These are phyloP conservation scores for Peromyscus polionotus DNA, from an alignment of 2,113 vertebrate genomes.

Conservation along the genomic window DNA sequence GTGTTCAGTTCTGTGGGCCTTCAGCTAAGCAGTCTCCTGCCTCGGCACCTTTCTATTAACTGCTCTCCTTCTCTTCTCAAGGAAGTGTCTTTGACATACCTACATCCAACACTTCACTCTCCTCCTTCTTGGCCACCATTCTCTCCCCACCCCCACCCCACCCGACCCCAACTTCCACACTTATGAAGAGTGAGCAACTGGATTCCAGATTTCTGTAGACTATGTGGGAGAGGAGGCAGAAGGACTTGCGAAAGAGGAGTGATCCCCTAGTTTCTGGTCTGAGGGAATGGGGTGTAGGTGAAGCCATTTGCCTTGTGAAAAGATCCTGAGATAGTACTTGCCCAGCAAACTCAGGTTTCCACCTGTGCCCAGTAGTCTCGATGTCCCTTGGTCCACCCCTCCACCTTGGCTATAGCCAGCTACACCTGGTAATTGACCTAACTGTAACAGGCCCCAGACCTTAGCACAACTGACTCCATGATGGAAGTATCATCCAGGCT, in stretches of 20 bases:
- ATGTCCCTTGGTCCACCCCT: neutral
- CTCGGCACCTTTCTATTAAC: neutral
- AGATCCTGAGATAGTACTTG: accelerated
- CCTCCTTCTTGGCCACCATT: neutral
- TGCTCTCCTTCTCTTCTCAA: accelerated
- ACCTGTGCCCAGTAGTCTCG: accelerated
- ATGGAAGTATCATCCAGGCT: neutral
- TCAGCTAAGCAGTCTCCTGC: accelerated
- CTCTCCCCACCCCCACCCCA: accelerated
- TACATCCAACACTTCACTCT: neutral
- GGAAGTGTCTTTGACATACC: neutral
- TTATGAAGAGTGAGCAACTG: neutral
- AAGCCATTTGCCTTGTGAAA: neutral
- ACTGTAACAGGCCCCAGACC: neutral
- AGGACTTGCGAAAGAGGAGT: neutral
- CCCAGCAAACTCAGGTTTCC: neutral
- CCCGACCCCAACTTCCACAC: neutral
- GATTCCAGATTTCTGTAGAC: neutral
- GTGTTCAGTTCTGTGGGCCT: neutral
- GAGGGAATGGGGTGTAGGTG: neutral
- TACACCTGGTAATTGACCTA: neutral
- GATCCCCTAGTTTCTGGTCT: neutral
- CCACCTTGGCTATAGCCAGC: no score
- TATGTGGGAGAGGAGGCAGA: neutral
- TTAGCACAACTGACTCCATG: neutral